Conservation (phyloP, 92 coral and sea anemone genomes). For the Parazoanthus swiftii region DNA sequence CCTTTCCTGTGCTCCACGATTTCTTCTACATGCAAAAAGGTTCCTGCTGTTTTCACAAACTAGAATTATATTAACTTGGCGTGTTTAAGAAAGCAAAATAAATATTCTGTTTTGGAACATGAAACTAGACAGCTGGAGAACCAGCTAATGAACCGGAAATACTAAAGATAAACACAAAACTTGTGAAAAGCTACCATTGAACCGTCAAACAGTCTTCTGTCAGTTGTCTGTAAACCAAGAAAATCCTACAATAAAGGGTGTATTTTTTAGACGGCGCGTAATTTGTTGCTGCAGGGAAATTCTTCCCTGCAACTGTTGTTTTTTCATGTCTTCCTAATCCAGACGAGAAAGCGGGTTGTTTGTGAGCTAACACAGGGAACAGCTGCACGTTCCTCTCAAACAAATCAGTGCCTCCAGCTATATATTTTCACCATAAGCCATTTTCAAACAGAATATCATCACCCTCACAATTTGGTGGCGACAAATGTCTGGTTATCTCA, state of each 20-base stretch:
- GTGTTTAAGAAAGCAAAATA: not conserved
- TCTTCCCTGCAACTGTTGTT: not conserved
- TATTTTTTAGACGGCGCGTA: not conserved
- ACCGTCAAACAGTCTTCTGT: not conserved
- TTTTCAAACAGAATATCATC: conserved; percentile 11
- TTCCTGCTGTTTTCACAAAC: too few species aligned
- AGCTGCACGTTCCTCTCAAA: not conserved
- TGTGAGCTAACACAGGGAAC: not conserved
- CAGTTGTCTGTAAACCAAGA: not conserved
- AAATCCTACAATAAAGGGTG: not conserved
- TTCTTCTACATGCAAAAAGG: too few species aligned
- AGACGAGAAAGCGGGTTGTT: conserved; percentile 18
- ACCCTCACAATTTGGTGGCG: conserved; percentile 34
- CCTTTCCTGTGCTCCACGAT: not conserved
- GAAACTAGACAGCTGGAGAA: not conserved
- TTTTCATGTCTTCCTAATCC: not conserved
- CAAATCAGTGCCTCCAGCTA: not conserved
- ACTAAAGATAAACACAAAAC: conserved; percentile 6
- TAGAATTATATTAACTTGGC: not conserved
- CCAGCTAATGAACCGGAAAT: not conserved
- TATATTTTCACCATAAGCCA: not conserved
- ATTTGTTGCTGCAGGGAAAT: not conserved
- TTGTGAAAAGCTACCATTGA: not conserved
- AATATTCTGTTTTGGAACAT: not conserved
- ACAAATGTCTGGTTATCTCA: conserved; percentile 28